phyloP scores from a whole-genome alignment of 2,797 vertebrate species.

The Coranthus polyacanthus region DNA sequence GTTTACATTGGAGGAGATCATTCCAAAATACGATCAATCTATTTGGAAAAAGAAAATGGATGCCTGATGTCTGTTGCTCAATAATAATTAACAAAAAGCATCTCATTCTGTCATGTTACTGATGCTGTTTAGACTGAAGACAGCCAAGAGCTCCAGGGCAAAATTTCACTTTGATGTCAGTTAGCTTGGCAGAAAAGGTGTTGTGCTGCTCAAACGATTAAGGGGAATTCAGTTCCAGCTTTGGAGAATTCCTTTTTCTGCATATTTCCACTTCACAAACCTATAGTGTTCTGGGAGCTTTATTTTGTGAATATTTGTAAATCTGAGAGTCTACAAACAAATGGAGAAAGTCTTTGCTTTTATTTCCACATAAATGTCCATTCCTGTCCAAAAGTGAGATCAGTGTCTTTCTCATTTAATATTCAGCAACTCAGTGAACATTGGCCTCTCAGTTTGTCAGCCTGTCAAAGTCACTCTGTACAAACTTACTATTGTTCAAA shows the following conservation, averaged over 20 bases:
- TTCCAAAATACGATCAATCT: conserved; percentile 57
- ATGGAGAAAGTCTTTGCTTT: conserved; percentile 2
- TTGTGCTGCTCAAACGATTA: conserved; percentile 4
- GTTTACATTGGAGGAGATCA: conserved; percentile 50
- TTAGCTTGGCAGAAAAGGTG: conserved; percentile 20
- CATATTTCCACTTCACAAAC: not conserved
- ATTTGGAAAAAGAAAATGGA: conserved; percentile 57
- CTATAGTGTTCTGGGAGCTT: not conserved
- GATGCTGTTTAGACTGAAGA: not conserved
- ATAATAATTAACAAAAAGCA: conserved; percentile 36
- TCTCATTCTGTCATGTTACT: conserved; percentile 6
- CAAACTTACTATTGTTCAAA: no score
- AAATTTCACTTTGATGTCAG: conserved; percentile 10
- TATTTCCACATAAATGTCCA: no score
- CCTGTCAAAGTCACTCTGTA: no score
- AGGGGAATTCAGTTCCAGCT: not conserved
- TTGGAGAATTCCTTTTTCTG: conserved; percentile 1
- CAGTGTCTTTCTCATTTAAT: no score
- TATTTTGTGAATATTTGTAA: not conserved
- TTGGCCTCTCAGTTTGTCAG: no score
- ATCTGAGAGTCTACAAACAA: not conserved
- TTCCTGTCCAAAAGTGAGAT: no score
- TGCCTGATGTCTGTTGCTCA: conserved; percentile 46
- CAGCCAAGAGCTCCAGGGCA: not conserved
- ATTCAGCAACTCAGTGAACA: no score